These are phyloP conservation scores for Archips xylosteana DNA, from an alignment of 2,888 invertebrate genomes.

Conservation along the genomic window DNA sequence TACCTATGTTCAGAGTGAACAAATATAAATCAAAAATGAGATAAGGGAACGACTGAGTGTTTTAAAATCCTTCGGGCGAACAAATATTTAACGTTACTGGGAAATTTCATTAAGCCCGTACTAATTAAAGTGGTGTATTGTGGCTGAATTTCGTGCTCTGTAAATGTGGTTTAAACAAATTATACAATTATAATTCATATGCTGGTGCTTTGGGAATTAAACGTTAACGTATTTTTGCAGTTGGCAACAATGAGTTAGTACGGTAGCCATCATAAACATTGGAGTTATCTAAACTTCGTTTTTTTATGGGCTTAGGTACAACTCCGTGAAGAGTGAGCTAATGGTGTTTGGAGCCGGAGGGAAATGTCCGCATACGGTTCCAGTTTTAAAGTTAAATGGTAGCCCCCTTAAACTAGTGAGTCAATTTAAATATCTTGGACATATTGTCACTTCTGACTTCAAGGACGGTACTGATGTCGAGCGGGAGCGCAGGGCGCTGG, in stretches of 20 bases:
- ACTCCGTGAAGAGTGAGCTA: too few species aligned
- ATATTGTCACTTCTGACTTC: too few species aligned
- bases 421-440: too few species aligned
- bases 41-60: slow-evolving; percentile 52
- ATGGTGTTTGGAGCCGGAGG: too few species aligned
- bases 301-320: too few species aligned
- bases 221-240: slow-evolving; percentile 34
- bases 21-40: slow-evolving; percentile 48
- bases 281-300: too few species aligned
- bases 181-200: slow-evolving; percentile 50
- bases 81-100: slow-evolving; percentile 59
- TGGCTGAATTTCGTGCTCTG: slow-evolving; percentile 47
- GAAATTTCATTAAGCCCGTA: slow-evolving; percentile 62
- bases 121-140: slow-evolving; percentile 64
- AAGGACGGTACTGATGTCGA: too few species aligned
- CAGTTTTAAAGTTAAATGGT: too few species aligned
- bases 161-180: slow-evolving; percentile 53
- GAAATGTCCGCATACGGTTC: too few species aligned
- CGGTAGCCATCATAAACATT: too few species aligned
- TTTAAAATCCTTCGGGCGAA: slow-evolving; percentile 54
- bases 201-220: slow-evolving; percentile 44
- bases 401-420: too few species aligned
- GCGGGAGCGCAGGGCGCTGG: too few species aligned
- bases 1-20: slow-evolving; percentile 12
- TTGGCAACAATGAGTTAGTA: slow-evolving; percentile 11